Evolutionary conservation across 2,113 vertebrate genomes (phyloP), one percentile per base, ranked within the genome.

Genomic region (Cyphomyrus discorhynchus): DNA sequence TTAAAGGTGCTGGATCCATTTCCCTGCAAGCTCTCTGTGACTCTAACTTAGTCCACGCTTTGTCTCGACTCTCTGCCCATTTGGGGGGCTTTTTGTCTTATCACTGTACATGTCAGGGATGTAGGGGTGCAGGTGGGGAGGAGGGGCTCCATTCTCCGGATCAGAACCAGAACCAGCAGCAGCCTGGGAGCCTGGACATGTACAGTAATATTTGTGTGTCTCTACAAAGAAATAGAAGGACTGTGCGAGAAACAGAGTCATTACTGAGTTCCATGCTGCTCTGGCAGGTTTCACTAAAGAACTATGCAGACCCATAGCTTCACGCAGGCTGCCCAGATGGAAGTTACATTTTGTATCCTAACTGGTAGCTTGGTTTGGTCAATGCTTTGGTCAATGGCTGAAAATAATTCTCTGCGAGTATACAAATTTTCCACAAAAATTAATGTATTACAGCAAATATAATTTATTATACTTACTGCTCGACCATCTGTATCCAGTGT

Each of bases 1-100:
- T 90, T 90, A 90, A 77, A 90, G 66, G 50, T 24, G 11, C 66
- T 1, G 49, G 15, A 86, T 90, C 74, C 56, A n/a, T 49, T 50
- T 56, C 35, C 8, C 46, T 21, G 6, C 2, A 0, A 89, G 70
- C 19, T 77, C 70, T 89, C 70, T 3, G 7, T 7, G 35, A 77
- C 31, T 53, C 31, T 56, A 31, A 56, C 70, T 82, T 56, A 74
- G 49, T 83, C 88, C 31, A 45, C 31, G 21, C 3, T 82, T 83
- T 82, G 17, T 82, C 53, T 89, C 88, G 21, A 42, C 70, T 89
- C 74, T 21, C 3, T 90, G 10, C 85, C 49, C 86, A 56, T 90
- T 58, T 56, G 42, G 9, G 49, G 5, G 15, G 10, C 86, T 45
- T 87, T 19, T 50, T 21, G 27, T 82, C 89, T 49, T n/a, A 52